A percentile compares a stretch with the other conserved stretches of the same genome.
These are phyloP conservation scores for Muscicapa adusta DNA, from an alignment of 2,113 vertebrate genomes.

Conservation along the genomic window DNA sequence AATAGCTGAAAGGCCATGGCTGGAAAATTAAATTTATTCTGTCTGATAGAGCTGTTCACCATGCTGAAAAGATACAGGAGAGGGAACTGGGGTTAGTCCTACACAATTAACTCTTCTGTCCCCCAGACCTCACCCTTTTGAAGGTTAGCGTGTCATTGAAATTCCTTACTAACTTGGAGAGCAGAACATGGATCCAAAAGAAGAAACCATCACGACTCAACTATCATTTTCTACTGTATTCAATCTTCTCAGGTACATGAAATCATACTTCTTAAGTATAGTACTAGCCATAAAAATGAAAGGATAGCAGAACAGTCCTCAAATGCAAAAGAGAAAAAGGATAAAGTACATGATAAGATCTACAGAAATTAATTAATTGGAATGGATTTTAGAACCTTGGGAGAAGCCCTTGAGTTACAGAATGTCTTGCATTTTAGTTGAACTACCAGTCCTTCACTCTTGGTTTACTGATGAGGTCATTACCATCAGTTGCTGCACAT, in stretches of 20 bases:
- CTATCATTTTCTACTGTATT: neutral
- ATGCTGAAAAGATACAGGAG: neutral
- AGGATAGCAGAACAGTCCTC: neutral
- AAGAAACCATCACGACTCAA: neutral
- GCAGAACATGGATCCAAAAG: neutral
- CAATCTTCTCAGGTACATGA: neutral
- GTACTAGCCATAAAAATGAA: neutral
- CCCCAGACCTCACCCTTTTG: neutral
- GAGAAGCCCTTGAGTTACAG: neutral
- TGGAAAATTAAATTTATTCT: neutral
- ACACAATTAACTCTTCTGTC: neutral
- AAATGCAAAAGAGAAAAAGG: neutral
- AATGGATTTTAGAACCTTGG: neutral
- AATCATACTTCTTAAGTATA: neutral
- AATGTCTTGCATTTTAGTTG: neutral
- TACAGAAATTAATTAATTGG: neutral
- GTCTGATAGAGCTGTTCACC: neutral
- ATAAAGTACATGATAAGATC: neutral
- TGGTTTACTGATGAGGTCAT: neutral
- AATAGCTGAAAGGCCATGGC: fast-evolving
- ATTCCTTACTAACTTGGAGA: neutral
- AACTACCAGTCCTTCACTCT: neutral
- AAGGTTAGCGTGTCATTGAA: fast-evolving
- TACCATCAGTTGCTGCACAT: neutral
- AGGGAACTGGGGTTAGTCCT: neutral